phyloP scores from a whole-genome alignment of 2,113 vertebrate genomes.

The Jacana jacana region DNA sequence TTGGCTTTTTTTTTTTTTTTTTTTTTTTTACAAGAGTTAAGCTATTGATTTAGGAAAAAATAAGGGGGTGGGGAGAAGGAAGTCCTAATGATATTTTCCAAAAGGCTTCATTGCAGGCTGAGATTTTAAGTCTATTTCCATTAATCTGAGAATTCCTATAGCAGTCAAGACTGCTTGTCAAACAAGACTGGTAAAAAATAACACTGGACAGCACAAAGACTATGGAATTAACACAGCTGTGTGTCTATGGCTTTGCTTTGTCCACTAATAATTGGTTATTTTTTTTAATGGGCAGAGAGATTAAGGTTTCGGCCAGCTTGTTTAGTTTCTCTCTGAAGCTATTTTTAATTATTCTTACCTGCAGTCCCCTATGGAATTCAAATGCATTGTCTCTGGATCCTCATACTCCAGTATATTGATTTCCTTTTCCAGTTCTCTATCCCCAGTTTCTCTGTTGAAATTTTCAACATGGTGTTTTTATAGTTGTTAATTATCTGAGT shows the following conservation, averaged over 20 bases:
- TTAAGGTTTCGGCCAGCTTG: background rate
- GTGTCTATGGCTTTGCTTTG: background rate
- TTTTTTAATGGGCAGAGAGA: background rate
- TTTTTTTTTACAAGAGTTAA: background rate
- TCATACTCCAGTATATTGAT: background rate
- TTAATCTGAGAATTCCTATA: background rate
- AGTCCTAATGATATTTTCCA: background rate
- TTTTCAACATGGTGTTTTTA: background rate
- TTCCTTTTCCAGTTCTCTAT: background rate
- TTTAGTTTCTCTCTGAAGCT: background rate
- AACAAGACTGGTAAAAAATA: background rate
- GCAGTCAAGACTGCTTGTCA: background rate
- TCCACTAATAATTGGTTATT: background rate
- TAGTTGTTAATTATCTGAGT: background rate
- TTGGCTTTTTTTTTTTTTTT: no score
- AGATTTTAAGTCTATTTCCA: background rate
- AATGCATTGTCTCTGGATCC: background rate
- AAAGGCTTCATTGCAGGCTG: background rate
- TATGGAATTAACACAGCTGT: background rate
- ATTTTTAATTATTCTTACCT: slow-evolving; percentile 12
- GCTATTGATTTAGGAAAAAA: background rate
- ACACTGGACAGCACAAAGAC: background rate
- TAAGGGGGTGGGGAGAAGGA: fast-evolving
- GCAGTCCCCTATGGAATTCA: background rate
- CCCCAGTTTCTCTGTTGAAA: background rate